Evolutionary conservation across 2,888 invertebrate species (phyloP), one percentile per base, ranked within the genome.

Genomic region (Lasius fuliginosus): DNA sequence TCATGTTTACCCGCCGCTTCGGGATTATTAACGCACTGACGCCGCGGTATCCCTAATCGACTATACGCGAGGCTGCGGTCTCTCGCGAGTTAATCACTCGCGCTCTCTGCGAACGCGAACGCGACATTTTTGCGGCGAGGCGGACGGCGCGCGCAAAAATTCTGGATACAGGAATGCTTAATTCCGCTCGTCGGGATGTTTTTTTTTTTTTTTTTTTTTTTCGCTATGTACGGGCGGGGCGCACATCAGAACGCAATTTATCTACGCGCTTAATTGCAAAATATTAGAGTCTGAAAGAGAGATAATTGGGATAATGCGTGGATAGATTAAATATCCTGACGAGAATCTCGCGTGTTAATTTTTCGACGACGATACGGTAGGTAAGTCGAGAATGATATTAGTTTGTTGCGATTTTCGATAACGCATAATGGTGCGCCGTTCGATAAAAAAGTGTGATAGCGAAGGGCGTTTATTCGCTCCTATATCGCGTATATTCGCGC

Each of bases 1-100:
- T 82, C 84, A 68, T 82, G 82, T 82, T 77, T 74, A 56, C 62
- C 60, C 23, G 23, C 1, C 73, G 33, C 77, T 27, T 15, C 65
- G 60, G 42, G 64, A 68, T 85, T 83, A 82, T 86, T 77, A 76
- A 62, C 33, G 60, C 56, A 75, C 73, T 74, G 75, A 76, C 71
- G 65, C 64, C 53, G 56, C 53, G 46, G 65, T 65, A 76, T 85
- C 64, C 23, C 68, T 68, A 79, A 69, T 79, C 71, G 46, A 79
- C 58, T 46, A 49, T 53, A 60, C 5, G 27, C 33, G 27, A 58
- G 40, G 62, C 30, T 74, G 82, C 74, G 68, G n/a, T 76, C 42
- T 42, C 74, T 36, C 82, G 67, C 81, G 62, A 82, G 82, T 85
- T 85, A 82, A 85, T 85, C 75, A 65, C 68, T 75, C 68, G 74